Base-by-base conservation (phyloP, 2,797 vertebrate genomes). In the Ambastaia sidthimunki region DNA sequence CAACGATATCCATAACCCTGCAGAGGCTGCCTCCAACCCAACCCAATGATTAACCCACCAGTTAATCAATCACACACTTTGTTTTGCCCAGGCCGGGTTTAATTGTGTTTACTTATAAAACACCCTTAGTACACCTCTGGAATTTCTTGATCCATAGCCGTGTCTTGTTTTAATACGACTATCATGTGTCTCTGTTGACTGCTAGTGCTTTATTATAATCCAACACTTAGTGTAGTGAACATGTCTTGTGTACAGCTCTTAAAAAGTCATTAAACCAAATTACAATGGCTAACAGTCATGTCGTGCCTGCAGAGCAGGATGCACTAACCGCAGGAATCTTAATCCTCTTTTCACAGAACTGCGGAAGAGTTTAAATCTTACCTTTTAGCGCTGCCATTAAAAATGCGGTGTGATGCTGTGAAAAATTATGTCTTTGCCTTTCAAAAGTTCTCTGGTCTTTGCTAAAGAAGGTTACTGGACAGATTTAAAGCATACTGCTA, bases 311-410 rank as follows among this genome's bases (percentile, higher is more conserved):
- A 57, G 60, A 79, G 59, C 7, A 66, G 62, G 77, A 65, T 73
- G 28, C 54, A 9, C 70, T 73, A 67, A 54, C 66, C 66, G 21
- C 18, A 57, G 18, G 31, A n/a, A 48, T 47, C 70, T 80, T 80
- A 73, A 80, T 80, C 78, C 70, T 67, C 69, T 80, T 80, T 80
- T 73, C 78, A 57, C 60, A 73, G 70, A 80, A 72, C 18, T 44
- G 5, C 3, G 68, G 47, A 71, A 37, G 76, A 65, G 28, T 65
- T 52, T 28, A 37, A 47, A 19, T 4, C 70, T 34, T 23, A 47
- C 57, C 18, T 47, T 65, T 16, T 66, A 72, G 31, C 60, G 44
- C 47, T 10, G 7, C 16, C 59, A 19, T 9, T 44, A 16, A 12
- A 16, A 2, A 18, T 18, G 13, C 31, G 57, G 1, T 28, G 28